Conservation (phyloP, 2,797 vertebrate species). For the Clarias laeviceps region DNA sequence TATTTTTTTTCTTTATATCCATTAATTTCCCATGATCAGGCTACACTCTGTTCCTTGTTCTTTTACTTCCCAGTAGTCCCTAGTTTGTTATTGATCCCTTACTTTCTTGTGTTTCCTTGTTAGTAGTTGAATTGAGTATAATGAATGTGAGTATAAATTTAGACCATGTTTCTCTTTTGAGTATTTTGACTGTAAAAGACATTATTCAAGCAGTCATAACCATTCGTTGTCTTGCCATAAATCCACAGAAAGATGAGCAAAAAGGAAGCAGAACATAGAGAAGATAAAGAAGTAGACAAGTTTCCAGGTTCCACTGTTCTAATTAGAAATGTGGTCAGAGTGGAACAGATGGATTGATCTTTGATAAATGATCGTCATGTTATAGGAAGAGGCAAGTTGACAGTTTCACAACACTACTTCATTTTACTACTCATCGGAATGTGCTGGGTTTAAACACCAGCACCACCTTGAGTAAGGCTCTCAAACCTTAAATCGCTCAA, state of each 20-base stretch:
- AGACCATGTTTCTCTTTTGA: background rate
- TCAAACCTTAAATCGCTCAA: too few relatives aligned
- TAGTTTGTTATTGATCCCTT: background rate
- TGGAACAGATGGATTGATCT: conserved; percentile 11
- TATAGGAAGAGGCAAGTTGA: background rate
- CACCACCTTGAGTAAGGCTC: too few relatives aligned
- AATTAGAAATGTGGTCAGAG: conserved; percentile 5
- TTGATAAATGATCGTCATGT: conserved; percentile 30
- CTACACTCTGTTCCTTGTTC: background rate
- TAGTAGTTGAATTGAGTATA: background rate
- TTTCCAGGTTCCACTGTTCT: conserved; percentile 15
- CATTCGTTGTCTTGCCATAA: background rate
- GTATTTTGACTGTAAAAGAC: conserved; percentile 27
- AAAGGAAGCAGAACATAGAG: background rate
- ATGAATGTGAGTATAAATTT: too few relatives aligned
- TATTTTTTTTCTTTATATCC: background rate
- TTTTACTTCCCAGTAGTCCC: background rate
- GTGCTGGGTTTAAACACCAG: too few relatives aligned
- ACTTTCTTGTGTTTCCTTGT: background rate
- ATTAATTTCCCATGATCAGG: background rate
- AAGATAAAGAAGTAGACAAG: background rate
- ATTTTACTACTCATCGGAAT: too few relatives aligned
- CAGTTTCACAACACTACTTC: conserved; percentile 21
- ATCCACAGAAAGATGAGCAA: background rate
- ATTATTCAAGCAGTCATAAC: conserved; percentile 34